A percentile compares a stretch with the other conserved stretches of the same genome.
phyloP scores from a whole-genome alignment of 1,140 invertebrate genomes.

The silkworm (Bombyx mori) region DNA sequence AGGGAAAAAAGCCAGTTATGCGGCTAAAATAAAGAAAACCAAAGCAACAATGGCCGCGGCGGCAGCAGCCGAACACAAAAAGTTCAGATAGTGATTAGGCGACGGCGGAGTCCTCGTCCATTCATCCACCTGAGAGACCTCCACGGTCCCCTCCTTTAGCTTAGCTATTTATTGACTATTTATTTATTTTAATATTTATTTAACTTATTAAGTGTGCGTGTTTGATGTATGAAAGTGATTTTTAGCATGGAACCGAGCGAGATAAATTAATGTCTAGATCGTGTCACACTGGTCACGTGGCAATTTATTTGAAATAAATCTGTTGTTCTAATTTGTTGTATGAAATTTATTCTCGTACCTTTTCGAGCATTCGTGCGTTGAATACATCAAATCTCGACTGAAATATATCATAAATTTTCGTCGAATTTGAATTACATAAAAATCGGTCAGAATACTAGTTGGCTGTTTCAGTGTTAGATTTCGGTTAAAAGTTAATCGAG shows the following conservation, averaged over 20 bases:
- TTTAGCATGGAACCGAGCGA: slow-evolving; percentile 55
- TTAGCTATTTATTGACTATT: slow-evolving; percentile 71
- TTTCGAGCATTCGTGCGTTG: slow-evolving; percentile 48
- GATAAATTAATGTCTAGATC: slow-evolving; percentile 71
- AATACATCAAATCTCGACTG: slow-evolving; percentile 1
- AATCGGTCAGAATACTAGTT: slow-evolving; percentile 64
- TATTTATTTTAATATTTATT: slow-evolving; percentile 70
- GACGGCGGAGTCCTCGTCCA: slow-evolving; percentile 31
- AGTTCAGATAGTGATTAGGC: slow-evolving; percentile 67
- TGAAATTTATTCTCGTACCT: slow-evolving; percentile 59
- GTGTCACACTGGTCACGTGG: slow-evolving; percentile 68
- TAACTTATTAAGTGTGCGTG: slow-evolving; percentile 70
- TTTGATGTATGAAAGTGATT: slow-evolving; percentile 58
- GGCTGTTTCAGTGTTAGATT: slow-evolving; percentile 13
- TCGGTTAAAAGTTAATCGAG: slow-evolving; percentile 43
- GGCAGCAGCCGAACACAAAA: slow-evolving; percentile 62
- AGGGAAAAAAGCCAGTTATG: slow-evolving; percentile 70
- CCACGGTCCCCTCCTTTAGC: slow-evolving; percentile 59
- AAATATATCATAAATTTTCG: neutral
- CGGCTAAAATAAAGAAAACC: slow-evolving; percentile 65
- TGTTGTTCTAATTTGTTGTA: slow-evolving; percentile 64
- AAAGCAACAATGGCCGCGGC: slow-evolving; percentile 58
- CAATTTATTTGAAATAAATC: slow-evolving; percentile 69
- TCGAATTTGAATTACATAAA: neutral
- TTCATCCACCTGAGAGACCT: slow-evolving; percentile 60